Percentiles rank a stretch among this genome's conserved stretches.
Evolutionary conservation across 2,888 invertebrate species (phyloP).

Genomic region (Zaprionus lineosus): DNA sequence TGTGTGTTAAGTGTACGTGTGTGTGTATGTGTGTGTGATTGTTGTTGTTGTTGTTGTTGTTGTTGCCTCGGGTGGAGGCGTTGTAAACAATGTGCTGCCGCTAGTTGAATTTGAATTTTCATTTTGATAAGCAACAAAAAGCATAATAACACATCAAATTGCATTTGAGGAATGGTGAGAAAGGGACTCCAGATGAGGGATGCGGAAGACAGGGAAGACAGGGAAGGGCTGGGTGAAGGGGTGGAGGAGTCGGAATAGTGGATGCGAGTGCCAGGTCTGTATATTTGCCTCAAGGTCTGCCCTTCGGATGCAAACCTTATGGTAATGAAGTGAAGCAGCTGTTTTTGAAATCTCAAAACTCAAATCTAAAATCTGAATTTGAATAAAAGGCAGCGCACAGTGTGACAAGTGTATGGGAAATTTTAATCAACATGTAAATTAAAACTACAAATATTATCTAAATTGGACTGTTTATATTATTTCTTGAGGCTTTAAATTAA

Average conservation of each 20-base stretch:
- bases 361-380: slow-evolving; percentile 49
- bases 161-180: no score
- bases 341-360: slow-evolving; percentile 64
- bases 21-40: slow-evolving; percentile 31
- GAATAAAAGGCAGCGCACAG: slow-evolving; percentile 50
- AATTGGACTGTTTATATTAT: background rate
- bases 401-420: slow-evolving; percentile 20
- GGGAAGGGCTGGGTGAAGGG: background rate
- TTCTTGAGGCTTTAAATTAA: background rate
- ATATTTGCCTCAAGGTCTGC: slow-evolving; percentile 39
- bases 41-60: slow-evolving; percentile 31
- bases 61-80: slow-evolving; percentile 56
- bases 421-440: background rate
- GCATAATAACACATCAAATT: slow-evolving; percentile 76
- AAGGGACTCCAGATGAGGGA: background rate
- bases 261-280: slow-evolving; percentile 29
- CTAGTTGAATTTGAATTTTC: slow-evolving; percentile 76
- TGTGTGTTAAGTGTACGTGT: slow-evolving; percentile 36
- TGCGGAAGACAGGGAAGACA: background rate
- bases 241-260: slow-evolving; percentile 7
- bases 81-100: slow-evolving; percentile 71
- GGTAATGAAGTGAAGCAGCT: slow-evolving; percentile 77
- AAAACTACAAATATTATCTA: background rate
- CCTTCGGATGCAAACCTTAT: slow-evolving; percentile 66
- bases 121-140: slow-evolving; percentile 77